A percentile compares a stretch with the other conserved stretches of the same genome.
These are phyloP conservation scores for Embidobia sp. DNA, from an alignment of 2,888 invertebrate genomes.

Conservation along the genomic window DNA sequence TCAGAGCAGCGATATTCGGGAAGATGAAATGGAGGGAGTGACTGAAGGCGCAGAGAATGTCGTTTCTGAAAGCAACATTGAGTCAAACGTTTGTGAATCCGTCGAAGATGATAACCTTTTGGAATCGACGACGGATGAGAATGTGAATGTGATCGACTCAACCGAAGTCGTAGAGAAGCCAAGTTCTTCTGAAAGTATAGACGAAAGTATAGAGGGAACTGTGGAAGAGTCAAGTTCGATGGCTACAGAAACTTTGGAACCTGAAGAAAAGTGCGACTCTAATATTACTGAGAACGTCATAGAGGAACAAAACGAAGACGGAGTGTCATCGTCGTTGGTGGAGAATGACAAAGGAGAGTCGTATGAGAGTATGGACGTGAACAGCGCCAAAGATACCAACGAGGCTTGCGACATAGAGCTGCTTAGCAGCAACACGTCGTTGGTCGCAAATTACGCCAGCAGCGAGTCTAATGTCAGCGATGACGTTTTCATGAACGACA, in stretches of 20 bases:
- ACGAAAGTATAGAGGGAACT: constrained; percentile 39
- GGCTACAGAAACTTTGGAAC: too few species aligned
- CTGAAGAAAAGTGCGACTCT: constrained; percentile 29
- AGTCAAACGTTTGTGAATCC: constrained; percentile 18
- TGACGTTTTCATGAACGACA: constrained; percentile 63
- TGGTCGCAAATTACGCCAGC: constrained; percentile 72
- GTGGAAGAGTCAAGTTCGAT: neutral
- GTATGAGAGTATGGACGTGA: constrained; percentile 2
- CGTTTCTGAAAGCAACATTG: constrained; percentile 33
- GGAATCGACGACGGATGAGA: constrained; percentile 11
- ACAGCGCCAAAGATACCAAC: constrained; percentile 27
- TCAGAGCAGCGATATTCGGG: constrained; percentile 5
- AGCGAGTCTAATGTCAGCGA: constrained; percentile 72
- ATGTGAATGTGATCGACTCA: constrained; percentile 61
- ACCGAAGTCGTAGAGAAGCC: constrained; percentile 67
- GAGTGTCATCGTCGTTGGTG: constrained; percentile 43
- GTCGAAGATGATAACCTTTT: constrained; percentile 28
- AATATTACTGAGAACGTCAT: neutral
- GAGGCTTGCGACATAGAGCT: constrained; percentile 36
- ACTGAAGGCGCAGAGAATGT: constrained; percentile 21
- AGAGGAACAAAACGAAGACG: constrained; percentile 40
- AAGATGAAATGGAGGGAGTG: neutral
- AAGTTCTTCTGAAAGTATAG: constrained; percentile 59
- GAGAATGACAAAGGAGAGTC: constrained; percentile 36
- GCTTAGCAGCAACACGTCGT: constrained; percentile 52